These are phyloP conservation scores for Cremastobaeus sp. DNA, from an alignment of 2,888 invertebrate genomes.

Conservation along the genomic window DNA sequence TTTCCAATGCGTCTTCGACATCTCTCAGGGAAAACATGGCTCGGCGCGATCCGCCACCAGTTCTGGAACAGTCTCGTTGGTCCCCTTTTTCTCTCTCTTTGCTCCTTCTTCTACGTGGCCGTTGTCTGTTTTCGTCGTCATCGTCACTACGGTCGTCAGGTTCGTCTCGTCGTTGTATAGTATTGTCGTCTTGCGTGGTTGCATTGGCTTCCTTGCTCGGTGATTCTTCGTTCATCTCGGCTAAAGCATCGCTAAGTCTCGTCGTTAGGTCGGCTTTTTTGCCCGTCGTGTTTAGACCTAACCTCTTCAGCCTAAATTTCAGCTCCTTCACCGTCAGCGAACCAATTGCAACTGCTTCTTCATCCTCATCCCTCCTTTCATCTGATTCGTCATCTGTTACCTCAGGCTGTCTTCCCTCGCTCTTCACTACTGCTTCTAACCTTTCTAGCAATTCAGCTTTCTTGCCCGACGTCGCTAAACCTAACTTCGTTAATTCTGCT, in stretches of 20 bases:
- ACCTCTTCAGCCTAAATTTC: conserved; percentile 16
- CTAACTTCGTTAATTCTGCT: too few species aligned
- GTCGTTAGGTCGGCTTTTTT: not conserved
- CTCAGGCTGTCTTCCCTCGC: not conserved
- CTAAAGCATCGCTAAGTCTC: conserved; percentile 1
- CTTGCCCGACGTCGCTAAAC: too few species aligned
- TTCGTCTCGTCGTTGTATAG: too few species aligned
- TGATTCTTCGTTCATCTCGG: conserved; percentile 4
- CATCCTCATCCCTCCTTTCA: not conserved
- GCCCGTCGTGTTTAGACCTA: conserved; percentile 2
- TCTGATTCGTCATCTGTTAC: conserved; percentile 4
- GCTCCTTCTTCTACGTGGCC: not conserved
- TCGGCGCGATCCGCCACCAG: not conserved
- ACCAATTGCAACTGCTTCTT: not conserved
- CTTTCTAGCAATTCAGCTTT: not conserved
- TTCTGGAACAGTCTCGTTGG: not conserved
- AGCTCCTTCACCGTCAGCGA: conserved; percentile 11
- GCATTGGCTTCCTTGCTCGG: not conserved
- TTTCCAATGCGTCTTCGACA: conserved; percentile 2
- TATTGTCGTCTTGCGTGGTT: not conserved
- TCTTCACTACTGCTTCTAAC: too few species aligned
- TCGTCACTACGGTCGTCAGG: too few species aligned
- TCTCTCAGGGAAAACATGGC: not conserved
- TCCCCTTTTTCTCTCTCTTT: not conserved
- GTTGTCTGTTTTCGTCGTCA: too few species aligned